Conservation (phyloP, 2,797 vertebrate species). For the Glossophaga mutica region DNA sequence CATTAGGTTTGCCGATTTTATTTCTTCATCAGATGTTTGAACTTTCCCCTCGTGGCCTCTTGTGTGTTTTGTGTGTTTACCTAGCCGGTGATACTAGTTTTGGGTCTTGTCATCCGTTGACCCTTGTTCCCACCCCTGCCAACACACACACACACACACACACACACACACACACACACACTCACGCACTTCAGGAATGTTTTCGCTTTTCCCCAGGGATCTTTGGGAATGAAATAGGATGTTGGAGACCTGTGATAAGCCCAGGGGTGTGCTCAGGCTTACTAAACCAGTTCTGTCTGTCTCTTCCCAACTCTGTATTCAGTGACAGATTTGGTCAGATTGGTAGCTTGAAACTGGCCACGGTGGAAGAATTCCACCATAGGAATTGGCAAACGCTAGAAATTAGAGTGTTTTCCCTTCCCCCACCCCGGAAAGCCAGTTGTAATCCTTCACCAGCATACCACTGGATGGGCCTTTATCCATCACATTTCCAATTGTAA, state of each 20-base stretch:
- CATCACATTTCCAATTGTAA: neutral
- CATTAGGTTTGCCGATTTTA: neutral
- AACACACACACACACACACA: neutral
- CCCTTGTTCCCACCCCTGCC: no score
- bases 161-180: neutral
- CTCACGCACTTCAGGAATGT: neutral
- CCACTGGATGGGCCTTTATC: neutral
- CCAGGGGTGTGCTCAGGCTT: neutral
- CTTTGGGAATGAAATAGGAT: neutral
- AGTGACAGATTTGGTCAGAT: neutral
- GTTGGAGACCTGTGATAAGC: neutral
- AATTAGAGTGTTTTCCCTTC: accelerated
- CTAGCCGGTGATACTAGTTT: neutral
- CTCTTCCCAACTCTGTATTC: neutral
- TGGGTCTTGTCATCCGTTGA: neutral
- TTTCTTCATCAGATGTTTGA: neutral
- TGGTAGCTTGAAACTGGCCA: neutral
- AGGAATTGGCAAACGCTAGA: neutral
- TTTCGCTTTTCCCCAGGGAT: neutral
- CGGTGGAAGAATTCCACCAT: neutral
- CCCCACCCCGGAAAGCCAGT: neutral
- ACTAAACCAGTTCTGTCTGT: neutral
- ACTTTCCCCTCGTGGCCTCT: neutral
- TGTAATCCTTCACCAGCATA: neutral
- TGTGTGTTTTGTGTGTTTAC: neutral